Base-by-base conservation (phyloP, 2,888 invertebrate species). In the Coelopa pilipes region DNA sequence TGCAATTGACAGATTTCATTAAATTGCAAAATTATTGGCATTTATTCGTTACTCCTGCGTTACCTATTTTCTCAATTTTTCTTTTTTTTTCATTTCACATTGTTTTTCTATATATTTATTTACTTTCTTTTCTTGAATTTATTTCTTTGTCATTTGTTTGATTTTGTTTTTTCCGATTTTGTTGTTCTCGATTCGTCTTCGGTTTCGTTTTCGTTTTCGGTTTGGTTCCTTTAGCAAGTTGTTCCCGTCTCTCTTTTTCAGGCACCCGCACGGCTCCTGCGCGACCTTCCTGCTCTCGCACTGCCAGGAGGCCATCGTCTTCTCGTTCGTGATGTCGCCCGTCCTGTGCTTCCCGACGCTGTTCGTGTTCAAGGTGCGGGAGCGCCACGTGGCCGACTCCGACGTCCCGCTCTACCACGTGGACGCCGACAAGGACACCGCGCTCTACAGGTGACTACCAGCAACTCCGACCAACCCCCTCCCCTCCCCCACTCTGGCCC, bases 311-410 rank as follows among this genome's bases (percentile, higher is more conserved):
- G 94, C 94, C 13, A 94, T 97, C 74, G 85, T 92, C 24, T 89
- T 91, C 80, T 94, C 95, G 78, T 95, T 94, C 84, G 82, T 94
- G 70, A 89, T 93, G 15, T 94, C 96, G 3, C 90, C 94, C 0
- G 88, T 96, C 71, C 90, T 96, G 21, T 96, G 96, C 86, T 90
- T 94, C 73, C 97, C 97, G 0, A 94, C 94, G 68, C 95, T 93
- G 85, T 90, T 96, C 86, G 92, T 91, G 21, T 92, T 93, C 82
- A 89, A 90, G 77, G 90, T 92, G 70, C 83, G 82, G 0, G 80
- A 83, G 82, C 86, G 81, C 1, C 78, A 80, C 73, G 74, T 89
- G 81, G 78, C 82, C 53, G 83, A 82, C 70, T 83, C 81, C 72
- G 73, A 70, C 17, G 82, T 80, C 70, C 81, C 80, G 65, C 80